Conservation (phyloP, 2,113 vertebrate genomes). For the Hippolais icterina region DNA sequence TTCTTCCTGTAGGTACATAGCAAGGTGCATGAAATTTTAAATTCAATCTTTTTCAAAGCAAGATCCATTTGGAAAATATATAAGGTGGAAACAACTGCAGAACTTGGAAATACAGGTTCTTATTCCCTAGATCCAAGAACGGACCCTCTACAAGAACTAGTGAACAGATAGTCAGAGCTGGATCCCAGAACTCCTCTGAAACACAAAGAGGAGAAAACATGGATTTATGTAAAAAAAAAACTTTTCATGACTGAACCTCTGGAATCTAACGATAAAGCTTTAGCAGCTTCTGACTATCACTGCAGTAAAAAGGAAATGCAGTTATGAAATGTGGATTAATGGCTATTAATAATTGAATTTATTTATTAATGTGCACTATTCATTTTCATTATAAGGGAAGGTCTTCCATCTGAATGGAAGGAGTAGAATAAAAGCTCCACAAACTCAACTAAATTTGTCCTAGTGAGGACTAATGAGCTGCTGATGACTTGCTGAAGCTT, state of each 20-base stretch:
- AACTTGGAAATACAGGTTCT: neutral
- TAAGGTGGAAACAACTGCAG: neutral
- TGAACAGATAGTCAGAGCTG: neutral
- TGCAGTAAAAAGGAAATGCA: neutral
- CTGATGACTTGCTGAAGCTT: neutral
- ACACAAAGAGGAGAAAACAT: neutral
- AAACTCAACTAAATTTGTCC: neutral
- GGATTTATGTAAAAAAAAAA: neutral
- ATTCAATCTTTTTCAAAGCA: neutral
- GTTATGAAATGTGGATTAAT: neutral
- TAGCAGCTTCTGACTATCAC: neutral
- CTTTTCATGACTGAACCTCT: neutral
- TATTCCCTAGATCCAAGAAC: neutral
- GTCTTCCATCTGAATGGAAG: neutral
- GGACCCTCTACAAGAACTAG: neutral
- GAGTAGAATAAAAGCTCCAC: neutral
- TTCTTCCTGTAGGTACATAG: neutral
- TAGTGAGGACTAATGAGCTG: neutral
- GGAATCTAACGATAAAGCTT: neutral
- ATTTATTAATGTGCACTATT: neutral
- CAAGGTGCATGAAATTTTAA: neutral
- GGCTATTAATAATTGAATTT: neutral
- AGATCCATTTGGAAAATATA: neutral
- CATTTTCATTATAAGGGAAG: neutral
- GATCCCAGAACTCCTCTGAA: neutral